Evolutionary conservation across 2,888 invertebrate genomes (phyloP).

Genomic region (Caenorhabditis sp.): DNA sequence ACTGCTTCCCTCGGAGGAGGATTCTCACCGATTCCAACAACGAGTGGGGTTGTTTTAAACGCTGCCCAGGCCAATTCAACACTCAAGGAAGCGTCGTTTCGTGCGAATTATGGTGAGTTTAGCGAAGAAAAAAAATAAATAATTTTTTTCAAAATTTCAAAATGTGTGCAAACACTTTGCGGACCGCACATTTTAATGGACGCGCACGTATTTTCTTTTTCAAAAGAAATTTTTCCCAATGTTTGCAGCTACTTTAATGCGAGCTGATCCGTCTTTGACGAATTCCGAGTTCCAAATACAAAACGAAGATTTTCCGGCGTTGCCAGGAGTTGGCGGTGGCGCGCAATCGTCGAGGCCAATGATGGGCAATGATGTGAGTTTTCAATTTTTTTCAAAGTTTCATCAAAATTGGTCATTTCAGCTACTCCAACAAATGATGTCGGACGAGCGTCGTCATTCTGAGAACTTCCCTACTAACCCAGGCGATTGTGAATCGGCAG

Average conservation of each 20-base stretch:
- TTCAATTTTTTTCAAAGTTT: not conserved
- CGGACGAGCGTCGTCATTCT: constrained; percentile 18
- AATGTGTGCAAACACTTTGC: not conserved
- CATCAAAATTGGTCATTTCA: not conserved
- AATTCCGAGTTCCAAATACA: constrained; percentile 80
- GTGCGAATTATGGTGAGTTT: constrained; percentile 53
- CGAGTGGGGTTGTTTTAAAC: constrained; percentile 48
- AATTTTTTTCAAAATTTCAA: not conserved
- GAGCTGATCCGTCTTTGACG: constrained; percentile 49
- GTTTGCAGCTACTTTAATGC: constrained; percentile 65
- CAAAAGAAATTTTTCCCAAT: not conserved
- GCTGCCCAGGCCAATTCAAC: constrained; percentile 49
- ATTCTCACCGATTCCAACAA: constrained; percentile 58
- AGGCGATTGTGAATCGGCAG: constrained; percentile 24
- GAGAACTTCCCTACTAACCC: constrained; percentile 16
- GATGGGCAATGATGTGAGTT: constrained; percentile 19
- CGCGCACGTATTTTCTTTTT: not conserved
- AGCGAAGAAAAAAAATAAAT: not conserved
- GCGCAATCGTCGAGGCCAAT: constrained; percentile 32
- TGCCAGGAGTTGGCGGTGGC: constrained; percentile 79
- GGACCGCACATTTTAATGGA: not conserved
- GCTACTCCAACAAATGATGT: not conserved
- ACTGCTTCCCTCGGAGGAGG: constrained; percentile 52
- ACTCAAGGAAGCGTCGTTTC: constrained; percentile 35
- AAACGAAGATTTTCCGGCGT: constrained; percentile 97